Base-by-base conservation (phyloP, 2,888 invertebrate species). In the Rhagium mordax region DNA sequence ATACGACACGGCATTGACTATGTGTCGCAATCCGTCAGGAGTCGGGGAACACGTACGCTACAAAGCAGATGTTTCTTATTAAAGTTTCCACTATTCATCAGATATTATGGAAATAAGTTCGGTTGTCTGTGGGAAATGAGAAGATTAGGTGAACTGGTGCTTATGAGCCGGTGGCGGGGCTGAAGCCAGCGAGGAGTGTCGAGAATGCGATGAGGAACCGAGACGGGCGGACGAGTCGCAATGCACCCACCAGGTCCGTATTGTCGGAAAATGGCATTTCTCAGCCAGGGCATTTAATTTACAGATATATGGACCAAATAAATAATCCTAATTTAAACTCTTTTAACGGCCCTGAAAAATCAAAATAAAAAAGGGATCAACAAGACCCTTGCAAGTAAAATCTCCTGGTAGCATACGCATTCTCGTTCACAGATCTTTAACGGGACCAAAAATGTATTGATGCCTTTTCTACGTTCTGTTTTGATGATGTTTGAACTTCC, bases 71-170 rank as follows among this genome's bases (percentile, higher is more conserved):
- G 78, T 71, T 78, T 78, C 78, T 75, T 78, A 80, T 80, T 78
- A 78, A 77, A 78, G 75, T 79, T 78, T 78, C 72, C 74, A 74
- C 76, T 70, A 77, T 78, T 80, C 80, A 79, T 77, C 78, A 74
- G 77, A 79, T 78, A 77, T 75, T 78, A 79, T 79, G 79, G 77
- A 79, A 79, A 81, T 79, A 77, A 79, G 78, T 79, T 78, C 33
- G 73, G 71, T 77, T 73, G 75, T 77, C 76, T 74, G 77, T 67
- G 76, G 72, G 72, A 77, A 78, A 79, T 76, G 78, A 74, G 79
- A 64, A 77, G 78, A 81, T 80, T 80, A 79, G 74, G 78, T 76
- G 68, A 70, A 67, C 47, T 51, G 47, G 53, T 57, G 73, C 62
- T 68, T 64, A 29, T 18, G 68, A 61, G 65, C 61, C 64, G 49